Conservation (phyloP, 2,888 invertebrate species). For the Ennomos fuscantarius region DNA sequence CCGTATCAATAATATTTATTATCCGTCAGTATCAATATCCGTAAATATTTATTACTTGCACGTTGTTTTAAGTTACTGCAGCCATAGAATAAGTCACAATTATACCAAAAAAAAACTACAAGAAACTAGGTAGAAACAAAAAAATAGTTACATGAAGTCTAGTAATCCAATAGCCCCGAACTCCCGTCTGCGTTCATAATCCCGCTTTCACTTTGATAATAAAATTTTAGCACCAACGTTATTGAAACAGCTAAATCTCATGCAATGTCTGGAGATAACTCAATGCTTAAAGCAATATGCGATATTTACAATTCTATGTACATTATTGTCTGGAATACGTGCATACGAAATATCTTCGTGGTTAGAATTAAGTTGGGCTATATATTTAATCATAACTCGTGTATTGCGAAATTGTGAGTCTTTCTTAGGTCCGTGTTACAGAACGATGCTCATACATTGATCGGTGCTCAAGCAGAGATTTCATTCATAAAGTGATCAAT, state of each 20-base stretch:
- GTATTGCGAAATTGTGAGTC: too few relatives aligned
- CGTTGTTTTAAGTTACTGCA: too few relatives aligned
- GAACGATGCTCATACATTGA: too few relatives aligned
- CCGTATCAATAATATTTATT: too few relatives aligned
- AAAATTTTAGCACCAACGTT: slow-evolving; percentile 76
- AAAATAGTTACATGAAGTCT: slow-evolving; percentile 22
- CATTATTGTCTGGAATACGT: slow-evolving; percentile 29
- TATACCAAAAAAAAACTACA: too few relatives aligned
- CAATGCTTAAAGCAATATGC: slow-evolving; percentile 33
- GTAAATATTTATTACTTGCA: too few relatives aligned
- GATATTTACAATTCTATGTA: slow-evolving; percentile 11
- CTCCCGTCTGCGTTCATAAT: slow-evolving; percentile 27
- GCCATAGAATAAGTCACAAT: too few relatives aligned
- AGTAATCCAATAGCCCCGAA: slow-evolving; percentile 37
- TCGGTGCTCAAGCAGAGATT: too few relatives aligned
- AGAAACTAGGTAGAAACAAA: neutral
- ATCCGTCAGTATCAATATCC: too few relatives aligned
- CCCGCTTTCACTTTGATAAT: slow-evolving; percentile 56
- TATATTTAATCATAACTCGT: too few relatives aligned
- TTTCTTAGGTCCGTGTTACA: too few relatives aligned
- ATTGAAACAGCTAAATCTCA: slow-evolving; percentile 78
- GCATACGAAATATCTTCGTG: slow-evolving; percentile 27
- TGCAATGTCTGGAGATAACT: slow-evolving; percentile 30
- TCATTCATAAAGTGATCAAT: too few relatives aligned
- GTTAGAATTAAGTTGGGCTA: slow-evolving; percentile 12